Base-by-base conservation (phyloP, 2,888 invertebrate species). In the Eurytoma californica region DNA sequence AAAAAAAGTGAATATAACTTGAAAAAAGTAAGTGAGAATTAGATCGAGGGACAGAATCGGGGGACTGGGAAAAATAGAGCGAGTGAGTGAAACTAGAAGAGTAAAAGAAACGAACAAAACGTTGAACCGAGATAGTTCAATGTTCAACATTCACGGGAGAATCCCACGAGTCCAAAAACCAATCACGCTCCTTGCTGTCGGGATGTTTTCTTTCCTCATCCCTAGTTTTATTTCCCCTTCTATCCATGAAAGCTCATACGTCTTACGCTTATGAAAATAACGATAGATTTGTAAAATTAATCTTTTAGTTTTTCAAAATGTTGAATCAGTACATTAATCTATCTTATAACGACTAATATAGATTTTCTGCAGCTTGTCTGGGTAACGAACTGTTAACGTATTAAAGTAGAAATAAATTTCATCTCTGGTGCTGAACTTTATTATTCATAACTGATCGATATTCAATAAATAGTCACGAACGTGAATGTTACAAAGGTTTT, bases 151-250 rank as follows among this genome's bases (percentile, higher is more conserved):
- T 58, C 60, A 60, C 28, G 28, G n/a, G 49, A 72, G 51, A 18
- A 57, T 77, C 66, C 72, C 77, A 58, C 28, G 58, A 77, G 77
- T 77, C 72, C 58, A 66, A 70, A 77, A 77, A 69, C 70, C 77
- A 77, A 77, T 77, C 77, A 49, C 72, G 72, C 51, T 47, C 51
- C 72, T 61, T 51, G 72, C 72, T 51, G 58, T 49, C 28, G 61
- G 72, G 51, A 66, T 18, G 72, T 51, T 76, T 51, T 14, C 51
- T 53, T 30, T 18, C 58, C 63, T 63, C 20, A 30, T 39, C 30
- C 69, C 28, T 12, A 24, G 9, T 69, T 57, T 57, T 69, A 58
- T n/a, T 18, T 14, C 47, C n/a, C 16, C 20, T n/a, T 53, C 28
- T 49, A n/a, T n/a, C 53, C 49, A 28, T 13, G 16, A 57, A 57